Evolutionary conservation across 2,888 invertebrate genomes (phyloP), one percentile per base, ranked within the genome.

Genomic region (Mythimna vitellina): DNA sequence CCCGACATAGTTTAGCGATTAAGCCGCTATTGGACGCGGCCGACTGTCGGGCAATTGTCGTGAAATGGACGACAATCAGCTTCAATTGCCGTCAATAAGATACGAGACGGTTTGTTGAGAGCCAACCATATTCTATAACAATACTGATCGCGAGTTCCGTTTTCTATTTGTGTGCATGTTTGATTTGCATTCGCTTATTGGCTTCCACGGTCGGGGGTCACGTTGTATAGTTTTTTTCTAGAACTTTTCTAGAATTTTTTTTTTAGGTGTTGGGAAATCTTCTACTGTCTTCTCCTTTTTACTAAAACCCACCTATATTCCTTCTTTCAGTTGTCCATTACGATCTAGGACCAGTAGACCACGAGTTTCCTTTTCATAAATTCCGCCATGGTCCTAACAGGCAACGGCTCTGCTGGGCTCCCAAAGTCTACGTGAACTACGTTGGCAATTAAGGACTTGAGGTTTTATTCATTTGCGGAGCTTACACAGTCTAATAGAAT

Each of bases 1-100:
- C 94, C 93, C 90, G 87, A 83, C 91, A 91, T 89, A 89, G 88
- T 90, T 90, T 78, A 82, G 83, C 91, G 92, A 92, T 93, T 90
- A 91, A 84, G 87, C 89, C 86, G 80, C 90, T 86, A 90, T 90
- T 93, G 90, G 89, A 66, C 81, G 80, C 73, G 38, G 68, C 74
- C 76, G 79, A 81, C 88, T 84, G 89, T 85, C 80, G 82, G 77
- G 78, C 96, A 96, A 96, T 96, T 96, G 96, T 87, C 89, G 90
- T 90, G 91, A 95, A 96, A 94, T 95, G 91, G 92, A 78, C 91
- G 86, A 91, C 96, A 96, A 96, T 96, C 95, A 95, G 87, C 90
- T 86, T 83, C 96, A 96, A 96, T 96, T 96, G 94, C 86, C 90
- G 89, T 92, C 96, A 95, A 95, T 96, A 94, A 93, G 88, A 90